These are phyloP conservation scores for Spatula versicolor DNA, from an alignment of 2,797 vertebrate species.

Conservation along the genomic window DNA sequence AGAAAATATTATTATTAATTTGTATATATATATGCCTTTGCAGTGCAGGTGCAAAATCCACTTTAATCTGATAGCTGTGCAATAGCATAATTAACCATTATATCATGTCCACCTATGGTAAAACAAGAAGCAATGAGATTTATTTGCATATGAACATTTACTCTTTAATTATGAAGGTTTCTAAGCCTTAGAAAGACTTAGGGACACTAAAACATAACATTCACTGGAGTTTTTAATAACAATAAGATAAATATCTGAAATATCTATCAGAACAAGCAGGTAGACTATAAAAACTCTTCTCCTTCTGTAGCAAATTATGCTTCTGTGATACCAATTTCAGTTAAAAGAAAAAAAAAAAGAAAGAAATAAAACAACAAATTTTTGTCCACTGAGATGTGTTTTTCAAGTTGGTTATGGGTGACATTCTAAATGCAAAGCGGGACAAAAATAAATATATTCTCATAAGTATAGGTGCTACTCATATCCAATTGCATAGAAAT, in stretches of 20 bases:
- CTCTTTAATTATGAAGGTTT: background rate
- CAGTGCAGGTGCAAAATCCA: background rate
- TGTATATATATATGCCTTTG: background rate
- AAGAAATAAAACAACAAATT: background rate
- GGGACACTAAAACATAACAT: no score
- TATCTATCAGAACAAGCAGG: background rate
- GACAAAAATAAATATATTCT: background rate
- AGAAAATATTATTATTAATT: background rate
- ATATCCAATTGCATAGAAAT: background rate
- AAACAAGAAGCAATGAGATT: background rate
- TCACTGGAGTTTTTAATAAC: background rate
- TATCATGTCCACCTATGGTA: background rate
- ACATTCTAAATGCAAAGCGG: background rate
- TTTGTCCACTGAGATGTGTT: background rate
- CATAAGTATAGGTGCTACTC: conserved; percentile 2
- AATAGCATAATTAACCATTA: background rate
- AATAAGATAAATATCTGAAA: background rate
- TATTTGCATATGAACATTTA: background rate
- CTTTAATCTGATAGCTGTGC: background rate
- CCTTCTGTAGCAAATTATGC: background rate
- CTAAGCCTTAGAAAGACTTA: background rate
- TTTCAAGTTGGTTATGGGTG: background rate
- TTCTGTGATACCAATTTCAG: background rate
- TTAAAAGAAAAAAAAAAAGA: background rate
- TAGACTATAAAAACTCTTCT: background rate